Conservation (phyloP, 1,140 invertebrate genomes). For the Orussus abietinus region DNA sequence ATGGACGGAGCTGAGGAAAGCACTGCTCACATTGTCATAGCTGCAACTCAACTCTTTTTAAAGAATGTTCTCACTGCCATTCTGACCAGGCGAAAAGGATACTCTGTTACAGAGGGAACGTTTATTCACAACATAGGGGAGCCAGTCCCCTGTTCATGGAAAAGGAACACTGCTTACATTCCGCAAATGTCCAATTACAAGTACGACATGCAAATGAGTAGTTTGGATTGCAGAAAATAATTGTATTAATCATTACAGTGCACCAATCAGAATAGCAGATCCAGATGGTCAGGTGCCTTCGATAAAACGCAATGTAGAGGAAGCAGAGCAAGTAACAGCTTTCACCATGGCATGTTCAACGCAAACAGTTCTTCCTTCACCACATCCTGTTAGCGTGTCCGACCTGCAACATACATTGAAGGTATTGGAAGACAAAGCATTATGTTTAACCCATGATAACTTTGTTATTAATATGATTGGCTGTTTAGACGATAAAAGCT, state of each 20-base stretch:
- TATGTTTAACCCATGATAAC: background rate
- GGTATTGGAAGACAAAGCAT: constrained; percentile 19
- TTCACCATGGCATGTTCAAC: constrained; percentile 47
- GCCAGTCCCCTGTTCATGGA: constrained; percentile 67
- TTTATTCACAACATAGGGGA: constrained; percentile 73
- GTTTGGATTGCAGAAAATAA: constrained; percentile 4
- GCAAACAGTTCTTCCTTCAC: constrained; percentile 34
- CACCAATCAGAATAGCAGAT: constrained; percentile 37
- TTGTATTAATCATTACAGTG: constrained; percentile 14
- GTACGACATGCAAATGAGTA: constrained; percentile 21
- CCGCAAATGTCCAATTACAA: constrained; percentile 31
- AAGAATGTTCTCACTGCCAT: constrained; percentile 74
- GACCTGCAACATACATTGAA: constrained; percentile 45
- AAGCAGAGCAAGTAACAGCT: constrained; percentile 46
- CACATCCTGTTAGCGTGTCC: constrained; percentile 35
- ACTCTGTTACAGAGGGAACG: constrained; percentile 61
- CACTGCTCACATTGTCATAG: constrained; percentile 70
- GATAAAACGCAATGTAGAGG: constrained; percentile 38
- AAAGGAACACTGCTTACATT: constrained; percentile 57
- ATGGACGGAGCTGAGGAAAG: constrained; percentile 74
- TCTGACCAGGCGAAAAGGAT: constrained; percentile 69
- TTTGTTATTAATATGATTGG: too few relatives aligned
- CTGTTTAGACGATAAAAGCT: too few relatives aligned
- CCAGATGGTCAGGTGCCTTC: constrained; percentile 43
- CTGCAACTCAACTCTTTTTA: constrained; percentile 70